Evolutionary conservation across 1,140 invertebrate genomes (phyloP), one percentile per base, ranked within the genome.

Genomic region (Saxidomus purpurata): DNA sequence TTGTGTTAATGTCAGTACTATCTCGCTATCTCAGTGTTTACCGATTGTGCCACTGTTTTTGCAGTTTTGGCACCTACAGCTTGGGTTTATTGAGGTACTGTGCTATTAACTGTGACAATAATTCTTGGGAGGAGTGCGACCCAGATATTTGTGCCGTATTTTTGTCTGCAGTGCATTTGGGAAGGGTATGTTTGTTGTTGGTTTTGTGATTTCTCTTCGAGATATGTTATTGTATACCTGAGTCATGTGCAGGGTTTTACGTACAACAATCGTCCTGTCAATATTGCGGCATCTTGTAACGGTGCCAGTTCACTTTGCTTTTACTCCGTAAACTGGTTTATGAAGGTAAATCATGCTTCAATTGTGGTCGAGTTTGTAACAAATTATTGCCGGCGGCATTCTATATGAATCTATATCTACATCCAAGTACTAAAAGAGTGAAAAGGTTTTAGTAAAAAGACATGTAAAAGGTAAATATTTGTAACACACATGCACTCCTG

Each of bases 41-140:
- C 71, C 8, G 22, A 76, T 76, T 49, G 38, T 49, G 43, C 43
- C 71, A 49, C 25, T 47, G 22, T 55, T 79, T 79, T 79, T 79
- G 47, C 47, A 79, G 76, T 59, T 79, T 79, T 79, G 76, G 76
- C 76, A 79, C 76, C 76, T 59, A 79, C 47, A 9, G 47, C 25
- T 43, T 31, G 49, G 28, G 25, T 52, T 79, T 47, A 52, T 52
- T 52, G 43, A 55, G 76, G 76, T 52, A 36, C 47, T 47, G 3
- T 22, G 19, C 47, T 52, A 79, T 79, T 79, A 79, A 55, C 31
- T 6, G 76, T 79, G 76, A 79, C 76, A 79, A 79, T 79, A 71
- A 31, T 79, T 6, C 22, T 34, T 28, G 43, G 76, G 76, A 71
- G 76, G 31, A 34, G 47, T 49, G 8, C 36, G 76, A 79, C 76